Base-by-base conservation (phyloP, 2,113 vertebrate species). In the Natator depressus region DNA sequence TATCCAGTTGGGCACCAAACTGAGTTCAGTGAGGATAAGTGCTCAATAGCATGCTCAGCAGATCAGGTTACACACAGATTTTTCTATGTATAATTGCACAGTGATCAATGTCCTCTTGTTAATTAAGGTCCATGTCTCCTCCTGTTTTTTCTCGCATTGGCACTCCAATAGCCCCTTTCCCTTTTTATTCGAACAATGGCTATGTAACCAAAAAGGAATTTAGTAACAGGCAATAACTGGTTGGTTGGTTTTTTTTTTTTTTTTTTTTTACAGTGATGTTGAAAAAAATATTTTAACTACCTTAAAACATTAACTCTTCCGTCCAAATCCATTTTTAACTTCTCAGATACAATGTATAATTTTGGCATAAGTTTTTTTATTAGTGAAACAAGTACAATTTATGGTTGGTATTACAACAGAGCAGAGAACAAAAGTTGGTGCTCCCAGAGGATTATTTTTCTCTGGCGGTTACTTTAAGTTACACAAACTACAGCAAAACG, bases 1-100 rank as follows among this genome's bases (percentile, higher is more conserved):
- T 94, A 95, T 96, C 96, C 96, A 97, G 95, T 90, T 96, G 96
- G 93, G 90, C 83, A 94, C 90, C 94, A 75, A 78, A 92, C 95
- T 94, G 94, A 89, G 96, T 90, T 96, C 90, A 89, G 90, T 76
- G 90, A 81, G 81, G 88, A 5, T 84, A 84, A 88, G 91, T 96
- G 89, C 90, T 92, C 84, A 9, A 89, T 1, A 9, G 55, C 51
- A 65, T 93, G 87, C 80, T 84, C 62, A 51, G 92, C 87, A 95
- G 95, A 3, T 38, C 11, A 92, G 42, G 85, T 78, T 90, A 72
- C 65, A 9, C 42, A 13, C 81, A 87, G 93, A 2, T n/a, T 54
- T 84, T 94, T 93, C 88, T 94, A 51, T 4, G 3, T 46, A 82
- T 10, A 85, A 86, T 89, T 91, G 91, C 51, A 38, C 53, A 47